Conservation (phyloP, 2,888 invertebrate genomes). For the Megalurothrips usitatus region DNA sequence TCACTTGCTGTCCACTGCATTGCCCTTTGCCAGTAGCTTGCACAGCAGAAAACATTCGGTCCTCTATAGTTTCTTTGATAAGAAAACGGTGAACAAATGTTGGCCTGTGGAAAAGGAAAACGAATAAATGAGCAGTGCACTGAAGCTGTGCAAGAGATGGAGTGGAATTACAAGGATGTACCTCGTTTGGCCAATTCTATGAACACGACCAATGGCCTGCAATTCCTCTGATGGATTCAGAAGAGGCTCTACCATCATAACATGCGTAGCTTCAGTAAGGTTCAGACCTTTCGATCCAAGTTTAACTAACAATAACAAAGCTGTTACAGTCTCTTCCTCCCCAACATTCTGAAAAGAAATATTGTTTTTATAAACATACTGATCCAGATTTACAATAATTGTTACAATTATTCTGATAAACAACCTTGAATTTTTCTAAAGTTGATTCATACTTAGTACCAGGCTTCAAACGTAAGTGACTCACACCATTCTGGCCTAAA, state of each 20-base stretch:
- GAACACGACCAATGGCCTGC: slow-evolving; percentile 73
- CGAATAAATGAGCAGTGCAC: slow-evolving; percentile 28
- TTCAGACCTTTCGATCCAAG: slow-evolving; percentile 74
- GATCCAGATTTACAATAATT: slow-evolving; percentile 29
- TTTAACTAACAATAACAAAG: slow-evolving; percentile 61
- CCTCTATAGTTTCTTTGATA: slow-evolving; percentile 64
- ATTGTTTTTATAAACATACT: slow-evolving; percentile 32
- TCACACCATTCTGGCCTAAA: slow-evolving; percentile 53
- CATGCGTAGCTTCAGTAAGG: slow-evolving; percentile 71
- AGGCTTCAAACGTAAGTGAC: slow-evolving; percentile 43
- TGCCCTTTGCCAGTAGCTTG: slow-evolving; percentile 46
- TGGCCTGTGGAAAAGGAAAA: slow-evolving; percentile 45
- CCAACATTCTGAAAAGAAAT: slow-evolving; percentile 39
- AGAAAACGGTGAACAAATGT: slow-evolving; percentile 69
- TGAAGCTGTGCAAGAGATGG: not conserved
- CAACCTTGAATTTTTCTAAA: slow-evolving; percentile 53
- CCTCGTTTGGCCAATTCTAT: slow-evolving; percentile 74
- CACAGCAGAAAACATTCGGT: slow-evolving; percentile 56
- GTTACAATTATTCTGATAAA: slow-evolving; percentile 7
- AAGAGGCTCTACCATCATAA: slow-evolving; percentile 69
- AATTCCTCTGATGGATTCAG: slow-evolving; percentile 67
- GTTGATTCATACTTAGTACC: slow-evolving; percentile 47
- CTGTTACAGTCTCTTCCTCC: slow-evolving; percentile 47
- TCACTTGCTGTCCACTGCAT: slow-evolving; percentile 49
- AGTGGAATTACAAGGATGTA: slow-evolving; percentile 41